phyloP scores from a whole-genome alignment of 2,888 invertebrate species.

The Tetragnatha montana region DNA sequence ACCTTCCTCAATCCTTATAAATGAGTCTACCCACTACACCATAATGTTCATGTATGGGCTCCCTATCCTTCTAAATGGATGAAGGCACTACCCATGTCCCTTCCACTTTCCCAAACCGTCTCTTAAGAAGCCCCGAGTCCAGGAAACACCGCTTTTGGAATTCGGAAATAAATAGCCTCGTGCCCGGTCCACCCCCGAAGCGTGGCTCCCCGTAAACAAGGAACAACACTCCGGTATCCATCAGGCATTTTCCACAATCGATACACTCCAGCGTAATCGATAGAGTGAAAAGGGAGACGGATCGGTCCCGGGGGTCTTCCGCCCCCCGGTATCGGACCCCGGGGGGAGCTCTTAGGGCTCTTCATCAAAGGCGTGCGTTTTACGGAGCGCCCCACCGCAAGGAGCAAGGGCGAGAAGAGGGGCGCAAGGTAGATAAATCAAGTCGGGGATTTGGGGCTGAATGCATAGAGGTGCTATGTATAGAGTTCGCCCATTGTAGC shows the following conservation, averaged over 20 bases:
- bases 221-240: conserved; percentile 50
- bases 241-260: conserved; percentile 43
- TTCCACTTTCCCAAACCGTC: too few species aligned
- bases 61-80: too few species aligned
- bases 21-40: too few species aligned
- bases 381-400: conserved; percentile 31
- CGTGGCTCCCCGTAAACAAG: conserved; percentile 30
- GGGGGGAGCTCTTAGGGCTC: conserved; percentile 52
- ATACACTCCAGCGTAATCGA: conserved; percentile 53
- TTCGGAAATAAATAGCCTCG: too few species aligned
- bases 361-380: conserved; percentile 49
- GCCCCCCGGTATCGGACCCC: conserved; percentile 15
- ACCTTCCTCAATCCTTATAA: too few species aligned
- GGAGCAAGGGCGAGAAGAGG: not conserved
- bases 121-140: too few species aligned
- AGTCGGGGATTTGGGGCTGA: conserved; percentile 8
- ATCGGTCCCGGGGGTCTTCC: conserved; percentile 45
- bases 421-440: conserved; percentile 12
- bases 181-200: not conserved
- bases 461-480: too few species aligned
- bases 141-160: too few species aligned
- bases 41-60: too few species aligned
- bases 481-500: too few species aligned
- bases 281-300: conserved; percentile 39
- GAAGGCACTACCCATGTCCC: too few species aligned